Base-by-base conservation (phyloP, 2,113 vertebrate species). In the Clupea harengus region DNA sequence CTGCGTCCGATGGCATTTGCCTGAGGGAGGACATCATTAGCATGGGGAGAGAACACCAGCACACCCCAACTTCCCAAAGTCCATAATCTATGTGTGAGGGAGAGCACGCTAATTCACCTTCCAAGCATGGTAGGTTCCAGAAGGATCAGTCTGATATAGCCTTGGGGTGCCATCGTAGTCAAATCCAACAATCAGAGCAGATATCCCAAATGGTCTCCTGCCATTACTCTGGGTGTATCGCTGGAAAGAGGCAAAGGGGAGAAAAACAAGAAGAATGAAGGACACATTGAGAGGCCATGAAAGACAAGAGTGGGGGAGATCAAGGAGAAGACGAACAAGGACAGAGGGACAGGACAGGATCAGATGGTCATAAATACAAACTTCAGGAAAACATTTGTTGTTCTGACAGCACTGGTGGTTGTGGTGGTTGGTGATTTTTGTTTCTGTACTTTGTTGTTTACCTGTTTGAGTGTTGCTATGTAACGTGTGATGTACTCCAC, bases 401-500 rank as follows among this genome's bases (percentile, higher is more conserved):
- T 39, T 39, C 39, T 39, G 39, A 22, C 47, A 11, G 47, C 47
- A 49, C 47, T 60, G 0, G 20, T 60, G 18, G 20, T 22, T 22
- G 4, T 60, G 18, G 6, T 60, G 54, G 10, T 20, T 3, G 17
- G 17, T 57, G 52, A 57, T 57, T 6, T 60, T 60, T 22, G 54
- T 22, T 60, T 22, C 18, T 20, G 18, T 22, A 82, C 3, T 67
- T 8, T 18, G 45, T 15, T 83, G 57, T 45, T 28, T 91, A 97
- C 97, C 95, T 97, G 97, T 93, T 97, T 97, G 88, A 97, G 93
- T 28, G 96, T 96, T 45, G 97, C 97, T 49, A 97, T 97, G 94
- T 96, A 97, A 75, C 96, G 96, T 54, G 97, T 97, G 91, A 97
- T 97, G 89, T 97, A 97, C 89, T 97, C 97, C 60, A 97, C 95